phyloP scores from a whole-genome alignment of 2,888 invertebrate species.

The Archips crataeganus region DNA sequence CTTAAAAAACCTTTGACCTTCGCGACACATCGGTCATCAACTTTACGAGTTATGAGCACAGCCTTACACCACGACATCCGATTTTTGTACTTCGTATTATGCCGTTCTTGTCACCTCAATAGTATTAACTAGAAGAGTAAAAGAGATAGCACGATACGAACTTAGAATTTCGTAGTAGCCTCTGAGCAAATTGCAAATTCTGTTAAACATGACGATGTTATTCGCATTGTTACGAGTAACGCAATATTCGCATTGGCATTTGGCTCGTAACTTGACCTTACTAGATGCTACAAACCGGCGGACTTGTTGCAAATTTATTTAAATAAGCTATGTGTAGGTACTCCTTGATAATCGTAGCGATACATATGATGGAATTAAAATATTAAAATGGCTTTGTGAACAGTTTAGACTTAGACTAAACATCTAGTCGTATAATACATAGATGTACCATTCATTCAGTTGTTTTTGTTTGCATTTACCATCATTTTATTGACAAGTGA shows the following conservation, averaged over 20 bases:
- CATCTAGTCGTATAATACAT: too few species aligned
- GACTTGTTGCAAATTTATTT: slow-evolving; percentile 4
- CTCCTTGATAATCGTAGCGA: not conserved
- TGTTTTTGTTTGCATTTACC: too few species aligned
- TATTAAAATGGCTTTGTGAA: not conserved
- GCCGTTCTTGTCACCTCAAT: too few species aligned
- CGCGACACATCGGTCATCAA: not conserved
- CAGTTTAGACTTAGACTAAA: too few species aligned
- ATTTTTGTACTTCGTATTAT: too few species aligned
- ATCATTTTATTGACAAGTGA: too few species aligned
- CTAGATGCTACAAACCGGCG: not conserved
- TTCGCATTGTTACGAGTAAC: not conserved
- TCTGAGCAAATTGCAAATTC: not conserved
- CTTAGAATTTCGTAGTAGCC: too few species aligned
- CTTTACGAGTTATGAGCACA: not conserved
- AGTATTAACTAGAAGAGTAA: too few species aligned
- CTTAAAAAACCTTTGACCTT: not conserved
- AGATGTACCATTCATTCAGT: too few species aligned
- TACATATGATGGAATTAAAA: not conserved
- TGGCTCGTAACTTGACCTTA: not conserved
- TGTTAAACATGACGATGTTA: not conserved
- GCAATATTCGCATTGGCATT: slow-evolving; percentile 9
- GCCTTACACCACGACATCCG: too few species aligned
- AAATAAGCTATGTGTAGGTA: not conserved
- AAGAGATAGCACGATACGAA: too few species aligned